Percentiles rank a stretch among this genome's conserved stretches.
Conservation (phyloP, 1,140 invertebrate species). For the Uloborus diversus region DNA sequence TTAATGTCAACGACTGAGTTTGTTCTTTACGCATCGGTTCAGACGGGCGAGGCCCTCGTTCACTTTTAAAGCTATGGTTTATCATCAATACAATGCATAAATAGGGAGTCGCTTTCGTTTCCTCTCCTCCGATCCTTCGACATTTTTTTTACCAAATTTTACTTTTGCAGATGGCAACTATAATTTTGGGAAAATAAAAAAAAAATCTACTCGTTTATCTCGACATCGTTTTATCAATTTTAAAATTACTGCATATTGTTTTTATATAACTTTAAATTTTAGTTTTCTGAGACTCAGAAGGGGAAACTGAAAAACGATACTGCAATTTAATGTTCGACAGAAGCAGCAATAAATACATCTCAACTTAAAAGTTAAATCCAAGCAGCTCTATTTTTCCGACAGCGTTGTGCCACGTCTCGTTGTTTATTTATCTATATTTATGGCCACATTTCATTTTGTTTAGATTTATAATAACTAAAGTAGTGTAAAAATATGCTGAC, state of each 20-base stretch:
- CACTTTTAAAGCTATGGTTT: constrained; percentile 32
- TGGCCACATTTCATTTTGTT: constrained; percentile 3
- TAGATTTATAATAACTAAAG: neutral
- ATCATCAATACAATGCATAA: constrained; percentile 27
- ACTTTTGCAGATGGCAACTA: neutral
- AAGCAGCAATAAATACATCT: constrained; percentile 7
- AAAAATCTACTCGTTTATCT: no score
- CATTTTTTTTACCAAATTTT: neutral
- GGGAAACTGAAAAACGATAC: no score
- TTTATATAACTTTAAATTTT: neutral
- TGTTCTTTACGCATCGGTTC: constrained; percentile 43
- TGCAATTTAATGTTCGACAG: no score
- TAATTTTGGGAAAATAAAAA: no score
- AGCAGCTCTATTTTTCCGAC: constrained; percentile 17
- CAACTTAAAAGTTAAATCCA: constrained; percentile 26
- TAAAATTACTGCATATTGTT: neutral
- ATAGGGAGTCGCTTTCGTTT: constrained; percentile 30
- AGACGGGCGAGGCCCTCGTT: constrained; percentile 51
- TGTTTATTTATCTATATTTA: neutral
- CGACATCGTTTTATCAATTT: no score
- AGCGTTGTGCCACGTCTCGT: constrained; percentile 32
- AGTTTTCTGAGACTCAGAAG: no score
- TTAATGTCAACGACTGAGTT: constrained; percentile 46
- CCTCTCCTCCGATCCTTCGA: neutral
- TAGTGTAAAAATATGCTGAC: no score